phyloP scores from a whole-genome alignment of 2,797 vertebrate species.

The Furcifer pardalis region DNA sequence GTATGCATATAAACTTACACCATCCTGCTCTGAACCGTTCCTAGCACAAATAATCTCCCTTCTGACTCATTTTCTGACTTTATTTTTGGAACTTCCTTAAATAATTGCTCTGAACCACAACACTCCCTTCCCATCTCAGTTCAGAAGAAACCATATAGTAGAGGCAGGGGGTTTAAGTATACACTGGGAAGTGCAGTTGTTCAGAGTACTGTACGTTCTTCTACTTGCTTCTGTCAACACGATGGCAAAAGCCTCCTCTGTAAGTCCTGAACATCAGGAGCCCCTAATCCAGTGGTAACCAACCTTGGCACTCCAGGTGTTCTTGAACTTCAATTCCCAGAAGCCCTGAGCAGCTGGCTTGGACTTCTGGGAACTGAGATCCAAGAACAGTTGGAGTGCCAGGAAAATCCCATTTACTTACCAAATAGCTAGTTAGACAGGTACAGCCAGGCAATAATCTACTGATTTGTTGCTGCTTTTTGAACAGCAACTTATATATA shows the following conservation, averaged over 20 bases:
- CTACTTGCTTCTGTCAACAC: too few species aligned
- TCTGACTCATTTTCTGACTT: not conserved
- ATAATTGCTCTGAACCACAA: not conserved
- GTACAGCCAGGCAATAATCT: not conserved
- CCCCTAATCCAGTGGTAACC: not conserved
- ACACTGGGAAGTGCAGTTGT: not conserved
- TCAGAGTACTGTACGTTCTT: not conserved
- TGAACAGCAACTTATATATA: not conserved
- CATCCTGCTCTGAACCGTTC: not conserved
- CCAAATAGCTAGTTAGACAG: too few species aligned
- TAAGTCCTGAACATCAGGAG: not conserved
- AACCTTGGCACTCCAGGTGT: not conserved
- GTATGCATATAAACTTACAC: not conserved
- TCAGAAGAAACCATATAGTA: not conserved
- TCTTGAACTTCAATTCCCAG: too few species aligned
- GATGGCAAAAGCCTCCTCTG: not conserved
- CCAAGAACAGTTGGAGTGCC: too few species aligned
- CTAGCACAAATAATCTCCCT: not conserved
- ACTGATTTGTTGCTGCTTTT: not conserved
- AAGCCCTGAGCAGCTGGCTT: too few species aligned
- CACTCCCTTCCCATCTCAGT: not conserved
- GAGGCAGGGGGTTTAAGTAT: not conserved
- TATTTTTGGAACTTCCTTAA: not conserved
- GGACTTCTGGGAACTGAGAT: too few species aligned
- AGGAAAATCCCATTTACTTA: too few species aligned